Base-by-base conservation (phyloP, 2,797 vertebrate genomes). In the Sebastes iracundus region DNA sequence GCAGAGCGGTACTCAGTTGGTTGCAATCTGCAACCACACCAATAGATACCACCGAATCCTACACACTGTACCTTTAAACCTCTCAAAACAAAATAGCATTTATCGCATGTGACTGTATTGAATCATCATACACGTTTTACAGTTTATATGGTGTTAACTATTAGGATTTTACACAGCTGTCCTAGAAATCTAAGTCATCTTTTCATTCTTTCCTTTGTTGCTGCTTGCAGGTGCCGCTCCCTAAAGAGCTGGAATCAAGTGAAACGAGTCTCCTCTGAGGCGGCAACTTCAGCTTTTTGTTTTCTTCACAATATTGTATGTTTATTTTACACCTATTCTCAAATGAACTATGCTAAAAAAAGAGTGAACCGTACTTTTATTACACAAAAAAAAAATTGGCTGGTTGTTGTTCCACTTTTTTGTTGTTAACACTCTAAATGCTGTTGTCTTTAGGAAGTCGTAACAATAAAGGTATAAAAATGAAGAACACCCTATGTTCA, bases 241-340 rank as follows among this genome's bases (percentile, higher is more conserved):
- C 98, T 28, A 99, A 99, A 95, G 95, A 88, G 79, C 91, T 99
- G 94, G 98, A 96, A 70, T 99, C 96, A 78, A 86, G 76, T 1
- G 95, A 95, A 90, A 95, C 93, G 5, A 95, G 93, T 89, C 91
- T 95, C 81, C 79, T 93, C 82, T 93, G 79, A 96, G 78, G 82
- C 60, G 7, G 20, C 10, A 22, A 3, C 72, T 27, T 13, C 22
- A 70, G 20, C 38, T 55, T 16, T 68, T 69, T 66, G 60, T 56
- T 60, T 77, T 81, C 25, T 35, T 84, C 35, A 66, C 28, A 13
- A 49, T 8, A 38, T 6, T 61, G 10, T 79, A 7, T 80, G 23
- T 87, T 85, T 83, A 71, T 75, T 69, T 75, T 63, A 42, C 78
- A 76, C 46, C 53, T 53, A 23, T 62, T 68, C 25, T 49, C 33